phyloP scores from a whole-genome alignment of 2,797 vertebrate genomes.

The Micrastur ruficollis region DNA sequence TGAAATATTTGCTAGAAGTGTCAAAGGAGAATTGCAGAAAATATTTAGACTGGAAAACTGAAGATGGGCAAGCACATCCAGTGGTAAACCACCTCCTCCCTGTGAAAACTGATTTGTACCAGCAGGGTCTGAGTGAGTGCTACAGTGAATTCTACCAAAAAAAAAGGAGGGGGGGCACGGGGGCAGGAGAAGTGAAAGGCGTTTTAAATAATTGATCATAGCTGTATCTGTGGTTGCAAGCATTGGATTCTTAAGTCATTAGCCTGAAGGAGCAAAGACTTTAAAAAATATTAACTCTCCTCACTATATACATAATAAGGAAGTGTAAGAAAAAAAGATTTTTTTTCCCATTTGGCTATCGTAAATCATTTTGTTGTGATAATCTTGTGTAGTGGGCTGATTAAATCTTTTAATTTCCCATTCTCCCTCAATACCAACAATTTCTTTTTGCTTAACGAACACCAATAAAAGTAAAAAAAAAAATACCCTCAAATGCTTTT shows the following conservation, averaged over 20 bases:
- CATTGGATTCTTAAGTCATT: conserved; percentile 30
- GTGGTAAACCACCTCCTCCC: conserved; percentile 28
- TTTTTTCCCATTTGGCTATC: neutral
- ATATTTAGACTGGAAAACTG: conserved; percentile 44
- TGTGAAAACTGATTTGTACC: conserved; percentile 53
- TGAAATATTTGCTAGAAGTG: conserved; percentile 40
- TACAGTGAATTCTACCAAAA: conserved; percentile 26
- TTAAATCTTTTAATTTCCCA: neutral
- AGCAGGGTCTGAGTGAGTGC: conserved; percentile 29
- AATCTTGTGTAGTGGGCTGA: neutral
- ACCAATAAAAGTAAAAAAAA: neutral
- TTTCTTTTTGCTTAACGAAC: neutral
- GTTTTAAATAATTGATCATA: conserved; percentile 32
- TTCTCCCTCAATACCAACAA: neutral
- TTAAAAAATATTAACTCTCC: conserved; percentile 24
- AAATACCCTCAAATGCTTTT: neutral
- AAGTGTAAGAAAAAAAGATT: neutral
- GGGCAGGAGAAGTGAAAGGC: neutral
- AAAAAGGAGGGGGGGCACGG: neutral
- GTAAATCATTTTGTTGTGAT: neutral
- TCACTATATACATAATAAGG: neutral
- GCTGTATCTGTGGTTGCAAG: conserved; percentile 13
- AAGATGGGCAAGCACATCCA: conserved; percentile 14
- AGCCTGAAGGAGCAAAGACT: conserved; percentile 17
- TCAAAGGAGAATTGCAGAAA: conserved; percentile 3